A percentile compares a stretch with the other conserved stretches of the same genome.
Conservation (phyloP, 2,797 vertebrate species). For the Enteromius fasciolatus region DNA sequence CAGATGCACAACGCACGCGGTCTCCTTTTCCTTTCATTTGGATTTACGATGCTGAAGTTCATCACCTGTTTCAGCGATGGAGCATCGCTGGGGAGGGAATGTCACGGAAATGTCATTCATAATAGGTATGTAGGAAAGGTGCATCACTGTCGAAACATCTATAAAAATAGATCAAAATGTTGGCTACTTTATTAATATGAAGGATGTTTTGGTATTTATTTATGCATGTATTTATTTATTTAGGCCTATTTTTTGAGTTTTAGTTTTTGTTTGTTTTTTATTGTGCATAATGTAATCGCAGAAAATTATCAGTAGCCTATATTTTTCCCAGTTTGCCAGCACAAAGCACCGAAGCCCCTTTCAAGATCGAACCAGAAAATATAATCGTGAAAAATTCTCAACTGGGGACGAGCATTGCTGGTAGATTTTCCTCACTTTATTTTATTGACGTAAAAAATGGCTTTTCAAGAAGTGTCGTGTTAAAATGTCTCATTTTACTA, state of each 20-base stretch:
- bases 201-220: neutral
- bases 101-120: neutral
- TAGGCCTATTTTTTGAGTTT: neutral
- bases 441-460: neutral
- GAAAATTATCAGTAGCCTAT: neutral
- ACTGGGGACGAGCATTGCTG: accelerated
- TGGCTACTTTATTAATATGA: neutral
- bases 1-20: neutral
- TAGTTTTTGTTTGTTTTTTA: too few species aligned
- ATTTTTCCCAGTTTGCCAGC: neutral
- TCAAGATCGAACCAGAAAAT: neutral
- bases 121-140: neutral
- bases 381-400: accelerated
- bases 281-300: neutral
- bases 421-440: neutral
- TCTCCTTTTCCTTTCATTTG: constrained; percentile 6
- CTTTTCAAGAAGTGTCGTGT: neutral
- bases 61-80: neutral
- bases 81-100: accelerated
- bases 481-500: neutral
- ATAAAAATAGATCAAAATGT: neutral
- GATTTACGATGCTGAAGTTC: neutral
- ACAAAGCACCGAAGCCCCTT: neutral
- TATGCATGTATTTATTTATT: too few species aligned
- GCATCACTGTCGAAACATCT: neutral